Evolutionary conservation across 2,113 vertebrate genomes (phyloP), one percentile per base, ranked within the genome.

Genomic region (Archocentrus centrarchus): DNA sequence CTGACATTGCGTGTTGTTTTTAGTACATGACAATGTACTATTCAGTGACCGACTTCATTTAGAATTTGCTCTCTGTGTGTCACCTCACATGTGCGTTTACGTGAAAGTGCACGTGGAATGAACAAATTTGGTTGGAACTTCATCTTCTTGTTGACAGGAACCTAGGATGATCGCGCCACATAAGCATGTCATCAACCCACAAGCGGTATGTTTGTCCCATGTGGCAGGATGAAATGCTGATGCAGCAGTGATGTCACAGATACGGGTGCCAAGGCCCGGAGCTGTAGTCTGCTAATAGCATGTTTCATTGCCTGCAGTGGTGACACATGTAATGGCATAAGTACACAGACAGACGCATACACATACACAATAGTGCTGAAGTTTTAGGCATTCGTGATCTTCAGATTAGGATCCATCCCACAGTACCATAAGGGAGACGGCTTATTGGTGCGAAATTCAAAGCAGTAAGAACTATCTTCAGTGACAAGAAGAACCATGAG

Each of bases 141-240:
- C 79, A 18, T 88, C 61, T 82, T 93, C 79, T 82, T 89, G 86
- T 92, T 94, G 92, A 93, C 92, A 60, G 91, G 90, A 93, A 91
- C 81, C 86, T 80, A 55, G 58, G 81, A 83, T 82, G 89, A 89
- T 90, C 64, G 13, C 70, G 57, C 86, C 86, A 53, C 86, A 77
- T 88, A 82, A 93, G 87, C 90, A 75, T 88, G 93, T 82, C 90
- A 77, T 91, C 91, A 93, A 68, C 89, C 91, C 89, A 90, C 92
- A 86, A 80, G 86, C 89, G 59, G 86, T 88, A 93, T 93, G 92
- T 93, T 89, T 87, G 79, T 88, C 86, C 75, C 79, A 79, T 91
- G 93, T 86, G 88, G 90, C 50, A 32, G 55, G 15, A 79, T 58
- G 70, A 92, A 88, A 87, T 80, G 92, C 90, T 91, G 91, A 92